These are phyloP conservation scores for Pitangus sulphuratus DNA, from an alignment of 2,797 vertebrate species.

Conservation along the genomic window DNA sequence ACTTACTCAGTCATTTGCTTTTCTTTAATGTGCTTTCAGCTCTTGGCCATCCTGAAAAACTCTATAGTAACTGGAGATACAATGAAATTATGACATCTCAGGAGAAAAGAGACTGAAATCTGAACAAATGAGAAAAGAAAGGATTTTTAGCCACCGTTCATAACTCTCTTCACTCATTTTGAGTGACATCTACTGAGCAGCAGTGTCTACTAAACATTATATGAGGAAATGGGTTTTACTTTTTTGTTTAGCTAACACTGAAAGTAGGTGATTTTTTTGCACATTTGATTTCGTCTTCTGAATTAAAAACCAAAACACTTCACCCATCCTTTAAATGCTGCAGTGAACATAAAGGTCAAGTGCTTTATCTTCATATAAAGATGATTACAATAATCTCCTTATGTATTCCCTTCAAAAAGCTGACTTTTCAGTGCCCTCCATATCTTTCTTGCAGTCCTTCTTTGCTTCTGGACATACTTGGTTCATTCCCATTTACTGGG, in stretches of 20 bases:
- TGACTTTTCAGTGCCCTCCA: constrained; percentile 40
- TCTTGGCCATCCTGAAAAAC: neutral
- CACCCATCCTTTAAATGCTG: neutral
- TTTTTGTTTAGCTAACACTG: neutral
- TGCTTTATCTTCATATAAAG: constrained; percentile 52
- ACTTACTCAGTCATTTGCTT: neutral
- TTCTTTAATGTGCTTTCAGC: constrained; percentile 15
- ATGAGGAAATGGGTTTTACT: constrained; percentile 5
- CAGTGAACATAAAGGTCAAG: constrained; percentile 54
- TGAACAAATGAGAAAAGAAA: constrained; percentile 38
- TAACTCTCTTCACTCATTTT: neutral
- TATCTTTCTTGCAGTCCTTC: neutral
- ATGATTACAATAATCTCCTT: constrained; percentile 60
- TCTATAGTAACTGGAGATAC: neutral
- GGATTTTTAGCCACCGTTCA: constrained; percentile 20
- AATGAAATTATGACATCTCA: constrained; percentile 37
- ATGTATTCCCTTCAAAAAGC: constrained; percentile 13
- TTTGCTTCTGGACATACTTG: constrained; percentile 29
- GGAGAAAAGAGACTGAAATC: constrained; percentile 21
- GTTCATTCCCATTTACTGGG: neutral
- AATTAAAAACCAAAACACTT: constrained; percentile 51
- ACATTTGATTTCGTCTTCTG: constrained; percentile 18
- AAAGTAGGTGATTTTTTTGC: constrained; percentile 4
- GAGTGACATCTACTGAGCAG: neutral
- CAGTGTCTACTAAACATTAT: neutral